phyloP scores from a whole-genome alignment of 2,113 vertebrate genomes.

The Rhagologus leucostigma region DNA sequence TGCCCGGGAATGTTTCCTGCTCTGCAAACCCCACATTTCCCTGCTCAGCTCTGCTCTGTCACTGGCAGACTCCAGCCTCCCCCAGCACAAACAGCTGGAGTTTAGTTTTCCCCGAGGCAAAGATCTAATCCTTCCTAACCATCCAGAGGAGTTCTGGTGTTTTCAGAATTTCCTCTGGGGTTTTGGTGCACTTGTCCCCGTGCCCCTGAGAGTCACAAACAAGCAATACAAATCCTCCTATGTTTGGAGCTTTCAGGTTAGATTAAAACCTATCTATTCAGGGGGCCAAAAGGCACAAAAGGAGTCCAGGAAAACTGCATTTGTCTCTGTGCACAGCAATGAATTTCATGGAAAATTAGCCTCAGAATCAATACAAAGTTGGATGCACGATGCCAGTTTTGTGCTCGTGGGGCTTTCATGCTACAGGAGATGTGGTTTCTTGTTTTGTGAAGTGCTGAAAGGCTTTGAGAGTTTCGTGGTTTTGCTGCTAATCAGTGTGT shows the following conservation, averaged over 20 bases:
- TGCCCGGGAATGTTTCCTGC: background rate
- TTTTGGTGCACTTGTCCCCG: background rate
- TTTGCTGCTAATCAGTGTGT: constrained; percentile 4
- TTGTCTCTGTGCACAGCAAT: background rate
- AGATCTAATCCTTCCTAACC: background rate
- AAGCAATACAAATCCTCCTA: background rate
- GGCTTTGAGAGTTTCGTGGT: background rate
- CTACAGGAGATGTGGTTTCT: constrained; percentile 14
- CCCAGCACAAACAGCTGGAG: background rate
- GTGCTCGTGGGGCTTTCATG: background rate
- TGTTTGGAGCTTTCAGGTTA: constrained; percentile 9
- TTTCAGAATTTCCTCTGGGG: background rate
- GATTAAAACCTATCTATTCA: constrained; percentile 22
- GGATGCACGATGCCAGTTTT: background rate
- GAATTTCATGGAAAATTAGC: constrained; percentile 50
- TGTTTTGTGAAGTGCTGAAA: background rate
- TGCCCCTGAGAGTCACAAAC: background rate
- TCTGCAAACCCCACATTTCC: background rate
- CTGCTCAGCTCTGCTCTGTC: background rate
- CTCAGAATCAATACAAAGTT: background rate
- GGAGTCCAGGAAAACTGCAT: background rate
- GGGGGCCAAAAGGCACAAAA: background rate
- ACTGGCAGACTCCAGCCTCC: background rate
- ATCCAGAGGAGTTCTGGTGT: background rate
- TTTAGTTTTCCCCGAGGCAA: background rate